These are phyloP conservation scores for Allacma fusca DNA, from an alignment of 2,888 invertebrate species.

Conservation along the genomic window DNA sequence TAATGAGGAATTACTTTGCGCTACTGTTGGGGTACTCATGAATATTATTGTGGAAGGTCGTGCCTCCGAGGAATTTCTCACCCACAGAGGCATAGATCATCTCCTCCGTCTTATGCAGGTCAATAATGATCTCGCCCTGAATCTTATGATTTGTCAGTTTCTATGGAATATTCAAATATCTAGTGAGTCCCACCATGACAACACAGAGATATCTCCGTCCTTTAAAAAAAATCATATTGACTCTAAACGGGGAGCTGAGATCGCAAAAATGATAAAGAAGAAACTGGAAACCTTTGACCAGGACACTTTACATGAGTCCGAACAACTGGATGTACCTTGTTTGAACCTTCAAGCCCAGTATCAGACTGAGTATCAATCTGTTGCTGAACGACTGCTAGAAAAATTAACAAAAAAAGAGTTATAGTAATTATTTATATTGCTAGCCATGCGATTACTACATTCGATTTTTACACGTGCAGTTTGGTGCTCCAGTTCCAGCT, in stretches of 20 bases:
- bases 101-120: slow-evolving; percentile 50
- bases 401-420: neutral
- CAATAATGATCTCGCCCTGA: slow-evolving; percentile 52
- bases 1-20: slow-evolving; percentile 53
- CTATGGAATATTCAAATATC: slow-evolving; percentile 58
- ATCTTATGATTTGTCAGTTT: slow-evolving; percentile 58
- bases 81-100: slow-evolving; percentile 50
- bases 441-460: too few species aligned
- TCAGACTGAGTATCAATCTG: neutral
- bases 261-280: slow-evolving; percentile 5
- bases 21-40: slow-evolving; percentile 59
- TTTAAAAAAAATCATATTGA: neutral
- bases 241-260: slow-evolving; percentile 1
- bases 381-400: neutral
- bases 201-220: neutral
- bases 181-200: neutral
- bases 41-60: slow-evolving; percentile 58
- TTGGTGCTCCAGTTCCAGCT: too few species aligned
- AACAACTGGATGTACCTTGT: neutral
- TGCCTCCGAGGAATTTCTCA: slow-evolving; percentile 54
- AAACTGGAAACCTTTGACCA: slow-evolving; percentile 20
- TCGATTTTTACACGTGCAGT: too few species aligned
- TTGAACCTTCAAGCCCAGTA: neutral
- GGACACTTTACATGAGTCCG: neutral
- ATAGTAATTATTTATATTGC: too few species aligned